Base-by-base conservation (phyloP, 2,113 vertebrate genomes). In the Oryzias melastigma region DNA sequence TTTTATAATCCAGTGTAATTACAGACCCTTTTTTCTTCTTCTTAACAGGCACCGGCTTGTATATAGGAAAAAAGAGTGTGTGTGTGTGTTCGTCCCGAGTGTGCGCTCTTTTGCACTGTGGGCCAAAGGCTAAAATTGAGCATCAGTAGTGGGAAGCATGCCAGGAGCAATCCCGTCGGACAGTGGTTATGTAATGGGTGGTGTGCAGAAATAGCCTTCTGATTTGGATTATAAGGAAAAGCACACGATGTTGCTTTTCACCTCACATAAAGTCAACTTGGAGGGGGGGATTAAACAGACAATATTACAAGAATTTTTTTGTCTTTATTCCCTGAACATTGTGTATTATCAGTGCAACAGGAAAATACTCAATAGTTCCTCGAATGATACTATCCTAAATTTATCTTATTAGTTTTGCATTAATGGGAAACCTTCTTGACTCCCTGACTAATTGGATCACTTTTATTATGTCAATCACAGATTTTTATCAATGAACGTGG, bases 41-140 rank as follows among this genome's bases (percentile, higher is more conserved):
- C 42, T 19, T 43, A 64, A 66, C 73, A 78, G 58, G 78, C 70
- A 51, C 50, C 49, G 50, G 52, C 68, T 73, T 85, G 81, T 71
- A 50, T 27, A 7, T 45, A 62, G 68, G 22, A 63, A 58, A 42
- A 5, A 53, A 35, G 25, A n/a, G n/a, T n/a, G n/a, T 35, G 29
- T 35, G 35, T 35, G 29, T 70, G 67, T 46, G 53, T 64, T 24
- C 52, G 72, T 79, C 58, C 64, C 27, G 44, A 63, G 63, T 63
- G 57, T 54, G 47, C 22, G 14, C 67, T 58, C 47, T 65, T 83
- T 65, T 71, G 65, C 72, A 66, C 41, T 10, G 43, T 22, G 45
- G 59, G 40, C 52, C 62, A 62, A 65, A 71, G 65, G 80, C 82
- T 82, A 86, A 79, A 85, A 71, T 48, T 75, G 75, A 82, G 75